phyloP scores from a whole-genome alignment of 2,113 vertebrate genomes.

The Stigmatopora argus region DNA sequence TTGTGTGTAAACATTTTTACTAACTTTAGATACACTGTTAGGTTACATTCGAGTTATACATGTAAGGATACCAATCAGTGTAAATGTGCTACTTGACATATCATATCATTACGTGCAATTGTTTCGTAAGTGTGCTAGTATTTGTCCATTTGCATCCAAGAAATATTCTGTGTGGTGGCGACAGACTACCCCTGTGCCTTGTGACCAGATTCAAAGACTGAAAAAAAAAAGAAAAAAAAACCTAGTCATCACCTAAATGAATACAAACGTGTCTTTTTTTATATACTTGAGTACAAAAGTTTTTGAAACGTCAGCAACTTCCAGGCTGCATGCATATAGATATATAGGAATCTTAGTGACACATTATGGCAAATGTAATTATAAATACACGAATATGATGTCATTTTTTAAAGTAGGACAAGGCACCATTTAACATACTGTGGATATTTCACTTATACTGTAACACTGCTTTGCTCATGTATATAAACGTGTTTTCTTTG shows the following conservation, averaged over 20 bases:
- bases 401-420: constrained; percentile 1
- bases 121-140: constrained; percentile 52
- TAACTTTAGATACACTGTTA: constrained; percentile 1
- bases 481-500: constrained; percentile 31
- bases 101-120: constrained; percentile 41
- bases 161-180: constrained; percentile 39
- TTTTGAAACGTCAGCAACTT: constrained; percentile 3
- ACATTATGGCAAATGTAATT: constrained; percentile 6
- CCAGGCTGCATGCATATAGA: constrained; percentile 18
- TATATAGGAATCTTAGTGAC: neutral
- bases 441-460: constrained; percentile 17
- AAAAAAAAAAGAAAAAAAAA: constrained; percentile 29
- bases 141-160: constrained; percentile 14
- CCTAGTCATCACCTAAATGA: constrained; percentile 15
- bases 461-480: constrained; percentile 15
- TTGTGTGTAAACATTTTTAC: constrained; percentile 28
- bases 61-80: constrained; percentile 21
- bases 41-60: constrained; percentile 2
- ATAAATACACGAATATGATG: neutral
- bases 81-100: constrained; percentile 40
- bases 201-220: neutral
- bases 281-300: constrained; percentile 11
- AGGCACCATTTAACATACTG: constrained; percentile 8
- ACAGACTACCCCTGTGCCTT: constrained; percentile 70
- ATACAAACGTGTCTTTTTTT: constrained; percentile 24